These are phyloP conservation scores for Cryptophagus acutangulus DNA, from an alignment of 2,888 invertebrate species.

Conservation along the genomic window DNA sequence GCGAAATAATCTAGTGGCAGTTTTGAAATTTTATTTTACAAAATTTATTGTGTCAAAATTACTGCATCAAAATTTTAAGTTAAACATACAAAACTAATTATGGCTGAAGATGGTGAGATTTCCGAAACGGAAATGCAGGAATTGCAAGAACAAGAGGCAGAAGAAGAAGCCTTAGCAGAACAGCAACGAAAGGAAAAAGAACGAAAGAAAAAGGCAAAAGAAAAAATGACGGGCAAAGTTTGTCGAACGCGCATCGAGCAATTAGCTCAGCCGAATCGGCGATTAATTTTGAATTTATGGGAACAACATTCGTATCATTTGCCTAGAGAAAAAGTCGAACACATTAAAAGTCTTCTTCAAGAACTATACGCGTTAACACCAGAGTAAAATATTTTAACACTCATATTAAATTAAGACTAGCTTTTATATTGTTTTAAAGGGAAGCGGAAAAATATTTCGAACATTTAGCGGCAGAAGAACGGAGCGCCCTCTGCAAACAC, in stretches of 20 bases:
- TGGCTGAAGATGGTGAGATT: too few species aligned
- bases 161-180: too few species aligned
- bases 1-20: too few species aligned
- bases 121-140: too few species aligned
- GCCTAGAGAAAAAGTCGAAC: slow-evolving; percentile 50
- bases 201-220: too few species aligned
- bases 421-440: slow-evolving; percentile 37
- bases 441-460: slow-evolving; percentile 58
- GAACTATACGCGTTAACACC: slow-evolving; percentile 46
- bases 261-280: slow-evolving; percentile 52
- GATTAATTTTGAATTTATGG: slow-evolving; percentile 53
- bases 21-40: too few species aligned
- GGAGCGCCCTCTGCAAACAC: slow-evolving; percentile 22
- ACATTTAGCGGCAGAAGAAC: slow-evolving; percentile 40
- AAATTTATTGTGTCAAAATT: too few species aligned
- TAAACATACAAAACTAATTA: too few species aligned
- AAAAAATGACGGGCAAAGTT: too few species aligned
- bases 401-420: neutral
- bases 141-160: too few species aligned
- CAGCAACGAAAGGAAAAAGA: too few species aligned
- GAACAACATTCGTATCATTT: slow-evolving; percentile 51
- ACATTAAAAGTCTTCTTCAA: slow-evolving; percentile 54
- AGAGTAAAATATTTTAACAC: slow-evolving; percentile 20
- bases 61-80: too few species aligned
- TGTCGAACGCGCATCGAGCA: slow-evolving; percentile 48